Evolutionary conservation across 2,888 invertebrate species (phyloP), one percentile per base, ranked within the genome.

Genomic region (Autographa gamma): DNA sequence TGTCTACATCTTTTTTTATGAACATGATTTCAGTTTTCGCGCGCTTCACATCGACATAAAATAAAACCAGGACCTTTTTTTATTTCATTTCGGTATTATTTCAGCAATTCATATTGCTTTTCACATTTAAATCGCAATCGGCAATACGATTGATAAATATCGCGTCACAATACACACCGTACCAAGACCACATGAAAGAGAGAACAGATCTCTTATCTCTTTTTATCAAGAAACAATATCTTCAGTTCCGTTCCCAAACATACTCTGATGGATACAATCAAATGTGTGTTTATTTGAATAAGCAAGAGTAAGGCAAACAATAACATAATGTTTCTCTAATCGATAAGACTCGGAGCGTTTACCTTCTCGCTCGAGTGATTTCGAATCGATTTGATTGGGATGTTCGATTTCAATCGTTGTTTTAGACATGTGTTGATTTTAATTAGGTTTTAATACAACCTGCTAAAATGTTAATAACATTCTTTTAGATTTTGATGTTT

Each of bases 251-350:
- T 54, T 54, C 54, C 19, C 54, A 56, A 25, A 54, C 54, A 56
- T 25, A 56, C 54, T 56, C 25, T 56, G 54, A 56, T 56, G 54
- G 25, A 56, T 56, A 56, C 54, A 56, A 56, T 56, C 54, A 56
- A 56, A 56, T 56, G 19, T 56, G 54, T 56, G 54, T 56, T 56
- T 56, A 56, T 56, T 56, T 56, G 54, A 56, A 25, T 56, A 56
- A 25, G 25, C 54, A 56, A 56, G 25, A 56, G 54, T 25, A 25
- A 56, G 19, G 54, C 54, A 56, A 56, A 56, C 54, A 56, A 56
- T 56, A 56, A 56, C 19, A 13, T 56, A 56, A 19, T 25, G 54
- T 56, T 56, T 13, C 25, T 19, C 25, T 25, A 56, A 56, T 56
- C 54, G 54, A 56, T 56, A 56, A 19, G 54, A 25, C 25, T 56